Evolutionary conservation across 2,113 vertebrate species (phyloP).

Genomic region (Oncorhynchus mykiss): DNA sequence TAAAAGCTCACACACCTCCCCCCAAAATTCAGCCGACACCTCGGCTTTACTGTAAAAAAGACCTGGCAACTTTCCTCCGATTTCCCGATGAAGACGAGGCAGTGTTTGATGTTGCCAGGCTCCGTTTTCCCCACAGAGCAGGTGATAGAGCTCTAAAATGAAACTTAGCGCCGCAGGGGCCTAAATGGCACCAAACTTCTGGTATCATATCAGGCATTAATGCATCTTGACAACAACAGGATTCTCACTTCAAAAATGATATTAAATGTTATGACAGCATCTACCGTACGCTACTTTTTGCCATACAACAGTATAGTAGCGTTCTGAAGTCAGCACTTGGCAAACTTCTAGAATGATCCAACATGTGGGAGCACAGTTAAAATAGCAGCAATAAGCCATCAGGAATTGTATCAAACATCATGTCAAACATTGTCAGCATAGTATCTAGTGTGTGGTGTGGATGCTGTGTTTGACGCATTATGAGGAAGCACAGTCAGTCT

Average conservation of each 20-base stretch:
- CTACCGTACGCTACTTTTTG: neutral
- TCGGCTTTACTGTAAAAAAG: neutral
- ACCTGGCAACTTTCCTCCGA: neutral
- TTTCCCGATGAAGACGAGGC: neutral
- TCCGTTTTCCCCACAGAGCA: neutral
- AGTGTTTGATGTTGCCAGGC: neutral
- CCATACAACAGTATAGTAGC: neutral
- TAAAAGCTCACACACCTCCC: no score
- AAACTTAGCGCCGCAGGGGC: neutral
- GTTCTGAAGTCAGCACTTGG: neutral
- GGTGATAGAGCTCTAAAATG: neutral
- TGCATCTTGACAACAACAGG: no score
- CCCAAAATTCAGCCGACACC: slow-evolving; percentile 2
- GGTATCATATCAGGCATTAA: no score
- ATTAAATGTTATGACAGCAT: neutral
- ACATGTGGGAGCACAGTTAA: neutral
- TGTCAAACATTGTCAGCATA: neutral
- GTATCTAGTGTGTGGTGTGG: neutral
- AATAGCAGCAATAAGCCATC: neutral
- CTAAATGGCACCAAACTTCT: neutral
- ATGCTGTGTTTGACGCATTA: neutral
- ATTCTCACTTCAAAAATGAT: neutral
- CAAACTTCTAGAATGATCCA: neutral
- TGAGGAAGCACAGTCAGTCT: no score
- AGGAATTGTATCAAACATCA: neutral